phyloP scores from a whole-genome alignment of 1,140 invertebrate genomes.

The Drosophila guanche region DNA sequence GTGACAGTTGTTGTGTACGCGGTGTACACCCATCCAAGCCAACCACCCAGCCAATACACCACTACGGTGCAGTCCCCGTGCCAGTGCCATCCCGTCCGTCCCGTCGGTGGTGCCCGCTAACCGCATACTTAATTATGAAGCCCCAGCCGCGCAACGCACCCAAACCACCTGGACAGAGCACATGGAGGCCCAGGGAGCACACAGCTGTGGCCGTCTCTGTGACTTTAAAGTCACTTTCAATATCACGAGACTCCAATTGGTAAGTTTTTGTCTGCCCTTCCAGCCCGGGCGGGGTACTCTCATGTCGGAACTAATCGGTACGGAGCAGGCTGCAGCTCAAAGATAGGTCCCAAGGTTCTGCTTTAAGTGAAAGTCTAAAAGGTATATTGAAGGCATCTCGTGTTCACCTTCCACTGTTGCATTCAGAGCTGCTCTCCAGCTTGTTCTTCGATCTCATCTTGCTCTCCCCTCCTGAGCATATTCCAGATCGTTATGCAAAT shows the following conservation, averaged over 20 bases:
- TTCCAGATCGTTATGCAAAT: too few relatives aligned
- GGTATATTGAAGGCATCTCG: too few relatives aligned
- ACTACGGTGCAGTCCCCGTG: background rate
- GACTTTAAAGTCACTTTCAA: slow-evolving; percentile 70
- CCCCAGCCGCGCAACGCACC: slow-evolving; percentile 27
- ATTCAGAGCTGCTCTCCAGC: too few relatives aligned
- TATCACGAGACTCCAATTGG: slow-evolving; percentile 43
- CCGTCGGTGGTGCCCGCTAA: slow-evolving; percentile 53
- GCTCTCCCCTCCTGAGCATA: too few relatives aligned
- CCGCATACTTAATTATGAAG: slow-evolving; percentile 82
- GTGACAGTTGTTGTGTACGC: slow-evolving; percentile 55
- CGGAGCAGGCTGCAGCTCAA: too few relatives aligned
- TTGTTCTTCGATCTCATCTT: too few relatives aligned
- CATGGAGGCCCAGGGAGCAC: slow-evolving; percentile 13
- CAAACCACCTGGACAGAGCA: slow-evolving; percentile 40
- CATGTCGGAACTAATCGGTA: background rate
- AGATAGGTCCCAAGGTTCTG: too few relatives aligned
- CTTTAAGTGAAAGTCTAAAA: too few relatives aligned
- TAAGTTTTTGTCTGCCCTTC: slow-evolving; percentile 4
- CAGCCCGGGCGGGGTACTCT: background rate
- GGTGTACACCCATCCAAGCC: too few relatives aligned
- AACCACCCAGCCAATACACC: background rate
- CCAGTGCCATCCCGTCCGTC: slow-evolving; percentile 8
- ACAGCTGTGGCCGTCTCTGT: slow-evolving; percentile 29
- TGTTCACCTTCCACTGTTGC: too few relatives aligned